A percentile compares a stretch with the other conserved stretches of the same genome.
Evolutionary conservation across 1,140 invertebrate genomes (phyloP).

Genomic region (Lutraria rhynchaena): DNA sequence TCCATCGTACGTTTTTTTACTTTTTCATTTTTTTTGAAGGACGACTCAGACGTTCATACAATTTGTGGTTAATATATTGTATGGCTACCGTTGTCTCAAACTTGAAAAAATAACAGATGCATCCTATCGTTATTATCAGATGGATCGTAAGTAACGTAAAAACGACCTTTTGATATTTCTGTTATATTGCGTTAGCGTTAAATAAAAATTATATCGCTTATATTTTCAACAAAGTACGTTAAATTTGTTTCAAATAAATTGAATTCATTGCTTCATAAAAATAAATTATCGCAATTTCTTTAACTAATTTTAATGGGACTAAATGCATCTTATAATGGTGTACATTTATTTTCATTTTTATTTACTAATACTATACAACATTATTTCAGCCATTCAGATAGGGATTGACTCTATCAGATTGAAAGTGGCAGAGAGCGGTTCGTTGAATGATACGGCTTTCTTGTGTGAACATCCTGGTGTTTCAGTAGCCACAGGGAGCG

Average conservation of each 20-base stretch:
- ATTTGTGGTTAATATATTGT: neutral
- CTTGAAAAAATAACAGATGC: conserved; percentile 28
- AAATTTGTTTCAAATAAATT: too few species aligned
- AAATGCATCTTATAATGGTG: too few species aligned
- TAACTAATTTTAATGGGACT: too few species aligned
- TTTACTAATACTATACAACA: neutral
- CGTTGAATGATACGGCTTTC: neutral
- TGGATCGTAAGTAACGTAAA: conserved; percentile 6
- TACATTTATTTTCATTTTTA: too few species aligned
- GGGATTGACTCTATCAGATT: neutral
- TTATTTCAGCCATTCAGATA: conserved; percentile 4
- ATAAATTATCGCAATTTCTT: too few species aligned
- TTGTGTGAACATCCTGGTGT: neutral
- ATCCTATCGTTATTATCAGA: conserved; percentile 45
- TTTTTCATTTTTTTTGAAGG: conserved; percentile 13
- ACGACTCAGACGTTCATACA: neutral
- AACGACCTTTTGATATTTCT: too few species aligned
- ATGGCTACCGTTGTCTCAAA: conserved; percentile 25
- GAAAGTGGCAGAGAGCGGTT: neutral
- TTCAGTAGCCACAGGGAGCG: neutral
- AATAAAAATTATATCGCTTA: too few species aligned
- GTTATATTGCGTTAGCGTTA: too few species aligned
- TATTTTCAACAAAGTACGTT: too few species aligned
- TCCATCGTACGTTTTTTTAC: neutral
- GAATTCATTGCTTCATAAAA: too few species aligned